Percentiles rank a stretch among this genome's conserved stretches.
Conservation (phyloP, 1,140 invertebrate species). For the Bombus sylvicola region DNA sequence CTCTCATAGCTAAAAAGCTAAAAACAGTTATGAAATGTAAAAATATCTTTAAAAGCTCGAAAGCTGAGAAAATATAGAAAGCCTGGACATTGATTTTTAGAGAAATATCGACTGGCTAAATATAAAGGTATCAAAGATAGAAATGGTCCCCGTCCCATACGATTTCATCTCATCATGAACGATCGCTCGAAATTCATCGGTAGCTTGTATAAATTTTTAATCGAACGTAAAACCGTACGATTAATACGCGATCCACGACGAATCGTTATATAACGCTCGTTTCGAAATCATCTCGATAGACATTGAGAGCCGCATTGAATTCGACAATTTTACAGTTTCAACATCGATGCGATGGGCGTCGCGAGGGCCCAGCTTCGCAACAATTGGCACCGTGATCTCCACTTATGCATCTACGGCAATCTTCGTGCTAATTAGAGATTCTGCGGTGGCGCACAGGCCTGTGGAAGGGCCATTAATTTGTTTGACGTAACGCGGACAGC, state of each 20-base stretch:
- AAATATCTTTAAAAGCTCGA: background rate
- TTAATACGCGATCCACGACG: background rate
- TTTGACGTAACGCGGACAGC: constrained; percentile 48
- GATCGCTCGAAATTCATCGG: background rate
- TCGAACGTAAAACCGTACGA: background rate
- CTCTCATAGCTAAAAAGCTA: background rate
- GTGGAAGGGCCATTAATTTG: constrained; percentile 57
- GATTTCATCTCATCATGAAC: no score
- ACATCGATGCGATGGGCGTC: constrained; percentile 27
- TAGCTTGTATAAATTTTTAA: no score
- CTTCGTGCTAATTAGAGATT: constrained; percentile 60
- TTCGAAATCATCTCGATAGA: constrained; percentile 1
- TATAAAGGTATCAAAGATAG: background rate
- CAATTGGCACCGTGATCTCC: constrained; percentile 61
- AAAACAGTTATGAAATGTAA: background rate
- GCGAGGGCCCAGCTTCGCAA: constrained; percentile 47
- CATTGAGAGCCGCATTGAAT: background rate
- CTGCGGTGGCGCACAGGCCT: background rate
- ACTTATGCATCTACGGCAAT: constrained; percentile 60
- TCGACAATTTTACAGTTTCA: constrained; percentile 22
- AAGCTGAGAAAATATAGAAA: background rate
- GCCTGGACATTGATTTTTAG: background rate
- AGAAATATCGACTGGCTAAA: background rate
- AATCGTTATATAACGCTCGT: background rate
- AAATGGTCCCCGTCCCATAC: background rate